phyloP scores from a whole-genome alignment of 2,797 vertebrate species.

The Sebastes nivosus region DNA sequence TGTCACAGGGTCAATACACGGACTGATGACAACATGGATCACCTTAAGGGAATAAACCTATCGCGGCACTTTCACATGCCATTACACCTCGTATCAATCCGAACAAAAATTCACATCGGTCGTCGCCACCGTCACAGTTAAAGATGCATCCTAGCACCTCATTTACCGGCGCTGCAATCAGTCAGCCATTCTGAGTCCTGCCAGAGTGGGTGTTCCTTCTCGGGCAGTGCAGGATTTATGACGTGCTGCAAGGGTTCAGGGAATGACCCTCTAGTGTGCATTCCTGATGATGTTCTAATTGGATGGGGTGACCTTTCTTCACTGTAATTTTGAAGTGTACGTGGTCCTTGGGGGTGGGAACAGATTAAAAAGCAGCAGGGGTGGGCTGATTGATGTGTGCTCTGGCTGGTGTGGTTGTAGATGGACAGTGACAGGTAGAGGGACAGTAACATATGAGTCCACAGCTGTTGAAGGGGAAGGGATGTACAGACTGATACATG shows the following conservation, averaged over 20 bases:
- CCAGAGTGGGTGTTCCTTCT: conserved; percentile 33
- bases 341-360: conserved; percentile 53
- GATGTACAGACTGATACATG: conserved; percentile 54
- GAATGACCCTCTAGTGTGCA: conserved; percentile 80
- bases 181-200: conserved; percentile 31
- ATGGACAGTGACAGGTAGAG: conserved; percentile 68
- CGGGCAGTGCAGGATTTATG: conserved; percentile 83
- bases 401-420: conserved; percentile 44
- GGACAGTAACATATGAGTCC: conserved; percentile 71
- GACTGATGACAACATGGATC: conserved; percentile 63
- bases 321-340: conserved; percentile 72
- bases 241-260: conserved; percentile 67
- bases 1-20: conserved; percentile 67
- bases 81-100: conserved; percentile 42
- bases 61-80: conserved; percentile 47
- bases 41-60: conserved; percentile 58
- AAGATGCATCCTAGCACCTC: conserved; percentile 11
- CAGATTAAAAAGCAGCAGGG: conserved; percentile 76
- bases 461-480: conserved; percentile 58
- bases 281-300: conserved; percentile 96
- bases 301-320: conserved; percentile 92
- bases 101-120: conserved; percentile 16
- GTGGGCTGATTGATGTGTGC: conserved; percentile 71
- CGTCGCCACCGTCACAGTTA: not conserved
- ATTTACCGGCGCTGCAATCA: conserved; percentile 38